A percentile compares a stretch with the other conserved stretches of the same genome.
Conservation (phyloP, 2,888 invertebrate genomes). For the Aspidiotus rigidus region DNA sequence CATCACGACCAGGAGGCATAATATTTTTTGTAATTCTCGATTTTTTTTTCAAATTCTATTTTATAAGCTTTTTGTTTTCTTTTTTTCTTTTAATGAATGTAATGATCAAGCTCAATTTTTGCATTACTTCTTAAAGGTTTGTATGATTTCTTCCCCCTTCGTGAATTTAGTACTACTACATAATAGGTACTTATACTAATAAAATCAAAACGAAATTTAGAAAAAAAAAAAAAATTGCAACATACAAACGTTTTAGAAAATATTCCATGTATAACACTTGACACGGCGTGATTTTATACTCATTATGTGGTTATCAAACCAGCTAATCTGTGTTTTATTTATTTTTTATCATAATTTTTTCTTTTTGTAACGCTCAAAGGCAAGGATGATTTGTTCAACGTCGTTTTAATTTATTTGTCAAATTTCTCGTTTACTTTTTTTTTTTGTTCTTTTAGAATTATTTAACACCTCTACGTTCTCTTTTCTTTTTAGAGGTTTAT, state of each 20-base stretch:
- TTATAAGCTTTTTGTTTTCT: conserved; percentile 9
- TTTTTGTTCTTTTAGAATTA: conserved; percentile 4
- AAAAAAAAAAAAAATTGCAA: too few species aligned
- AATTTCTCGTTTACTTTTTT: conserved; percentile 2
- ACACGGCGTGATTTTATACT: conserved; percentile 14
- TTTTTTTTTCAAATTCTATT: not conserved
- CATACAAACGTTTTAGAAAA: too few species aligned
- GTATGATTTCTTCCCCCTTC: too few species aligned
- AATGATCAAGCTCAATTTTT: too few species aligned
- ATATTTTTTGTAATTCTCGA: not conserved
- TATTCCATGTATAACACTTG: too few species aligned
- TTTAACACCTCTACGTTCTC: conserved; percentile 13
- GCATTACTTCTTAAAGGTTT: too few species aligned
- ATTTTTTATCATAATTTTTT: too few species aligned
- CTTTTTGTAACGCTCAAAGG: conserved; percentile 19
- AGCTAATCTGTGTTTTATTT: too few species aligned
- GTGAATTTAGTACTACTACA: too few species aligned
- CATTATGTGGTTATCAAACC: conserved; percentile 1
- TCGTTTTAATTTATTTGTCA: conserved; percentile 24
- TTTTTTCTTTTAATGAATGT: not conserved
- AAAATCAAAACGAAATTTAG: too few species aligned
- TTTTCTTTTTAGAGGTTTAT: conserved; percentile 23
- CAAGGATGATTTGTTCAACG: conserved; percentile 32
- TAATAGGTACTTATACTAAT: too few species aligned
- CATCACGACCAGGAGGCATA: not conserved